Evolutionary conservation across 2,113 vertebrate species (phyloP), one percentile per base, ranked within the genome.

Genomic region (Tricholaema leucomelas): DNA sequence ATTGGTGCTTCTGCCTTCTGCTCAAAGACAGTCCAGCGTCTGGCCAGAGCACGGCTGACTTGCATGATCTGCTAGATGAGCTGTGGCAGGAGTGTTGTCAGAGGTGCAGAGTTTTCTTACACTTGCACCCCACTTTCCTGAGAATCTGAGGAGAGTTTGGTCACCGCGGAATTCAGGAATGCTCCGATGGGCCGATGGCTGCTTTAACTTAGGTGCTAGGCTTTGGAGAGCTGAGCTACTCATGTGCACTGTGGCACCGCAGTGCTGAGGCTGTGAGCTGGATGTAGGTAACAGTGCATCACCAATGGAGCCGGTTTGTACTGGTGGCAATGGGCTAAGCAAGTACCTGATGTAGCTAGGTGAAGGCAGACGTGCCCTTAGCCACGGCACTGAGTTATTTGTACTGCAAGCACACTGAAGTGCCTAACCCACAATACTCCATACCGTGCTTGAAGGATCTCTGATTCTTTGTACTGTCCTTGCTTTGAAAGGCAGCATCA

Each of bases 251-350:
- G 25, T 31, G 38, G 19, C 38, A 33, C 13, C 25, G 66, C 23
- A 31, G 7, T 0, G 11, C 25, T 12, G 17, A 59, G 31, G 38
- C 46, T 19, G 2, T 23, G 7, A 3, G 19, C 5, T 35, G 11
- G 13, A 40, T 8, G 6, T 6, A 4, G 7, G n/a, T n/a, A 28
- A 25, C 10, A 40, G 14, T 27, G 7, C 15, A 10, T 30, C 17
- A 24, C 63, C 5, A 54, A 14, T 3, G 8, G 70, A 28, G 44
- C 38, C 33, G 52, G 0, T 48, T 52, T 20, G 5, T 5, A 3
- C 5, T 2, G 33, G 2, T 33, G 55, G 1, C 16, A 5, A 10
- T 3, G 31, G 25, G 9, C 4, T 23, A 27, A 66, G 15, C 15
- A 18, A 16, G 27, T n/a, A 24, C 33, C 23, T 14, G 33, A 2